Evolutionary conservation across 2,888 invertebrate species (phyloP).

Genomic region (Trisateles emortualis): DNA sequence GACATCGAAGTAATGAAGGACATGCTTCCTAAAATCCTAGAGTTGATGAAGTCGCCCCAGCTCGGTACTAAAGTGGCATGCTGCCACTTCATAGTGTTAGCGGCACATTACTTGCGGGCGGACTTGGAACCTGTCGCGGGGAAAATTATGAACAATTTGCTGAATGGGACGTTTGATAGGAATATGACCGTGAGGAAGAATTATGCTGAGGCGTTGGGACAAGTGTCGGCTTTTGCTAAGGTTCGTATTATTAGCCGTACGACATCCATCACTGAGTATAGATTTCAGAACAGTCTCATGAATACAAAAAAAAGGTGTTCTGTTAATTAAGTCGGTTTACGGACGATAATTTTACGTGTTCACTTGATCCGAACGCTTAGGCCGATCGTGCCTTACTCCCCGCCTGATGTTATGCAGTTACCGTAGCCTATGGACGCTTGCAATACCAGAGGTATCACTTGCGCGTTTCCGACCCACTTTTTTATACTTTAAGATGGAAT

Average conservation of each 20-base stretch:
- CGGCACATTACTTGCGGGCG: constrained; percentile 85
- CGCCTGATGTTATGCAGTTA: too few species aligned
- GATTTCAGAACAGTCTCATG: too few species aligned
- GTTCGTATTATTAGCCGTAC: constrained; percentile 60
- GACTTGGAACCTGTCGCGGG: constrained; percentile 87
- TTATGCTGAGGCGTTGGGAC: constrained; percentile 94
- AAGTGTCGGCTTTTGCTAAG: constrained; percentile 94
- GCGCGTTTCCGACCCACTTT: too few species aligned
- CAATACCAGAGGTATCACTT: too few species aligned
- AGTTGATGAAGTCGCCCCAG: constrained; percentile 93
- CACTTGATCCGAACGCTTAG: too few species aligned
- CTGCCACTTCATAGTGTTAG: constrained; percentile 92
- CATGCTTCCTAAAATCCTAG: constrained; percentile 93
- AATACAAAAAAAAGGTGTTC: neutral
- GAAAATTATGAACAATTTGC: constrained; percentile 86
- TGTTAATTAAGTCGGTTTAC: too few species aligned
- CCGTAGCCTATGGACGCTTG: too few species aligned
- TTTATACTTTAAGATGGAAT: too few species aligned
- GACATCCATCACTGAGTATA: neutral
- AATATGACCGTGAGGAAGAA: constrained; percentile 94
- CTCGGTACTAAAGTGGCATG: constrained; percentile 94
- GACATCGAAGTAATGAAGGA: constrained; percentile 92
- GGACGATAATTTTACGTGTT: too few species aligned
- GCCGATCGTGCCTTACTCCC: too few species aligned
- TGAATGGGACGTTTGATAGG: constrained; percentile 93